These are phyloP conservation scores for Ptilodon capucinus DNA, from an alignment of 2,888 invertebrate species.

Conservation along the genomic window DNA sequence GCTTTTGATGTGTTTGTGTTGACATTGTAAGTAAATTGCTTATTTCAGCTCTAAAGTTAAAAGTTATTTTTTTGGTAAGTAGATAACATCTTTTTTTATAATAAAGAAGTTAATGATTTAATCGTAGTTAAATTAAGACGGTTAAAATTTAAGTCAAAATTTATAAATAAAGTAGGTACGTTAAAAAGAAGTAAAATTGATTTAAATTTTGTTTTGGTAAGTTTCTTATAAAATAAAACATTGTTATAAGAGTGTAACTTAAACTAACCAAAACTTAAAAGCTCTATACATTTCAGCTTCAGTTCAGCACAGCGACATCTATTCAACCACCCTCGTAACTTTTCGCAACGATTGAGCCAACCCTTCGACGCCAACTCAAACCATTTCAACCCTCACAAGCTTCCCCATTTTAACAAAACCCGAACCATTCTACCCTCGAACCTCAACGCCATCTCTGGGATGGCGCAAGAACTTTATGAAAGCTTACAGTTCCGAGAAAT, in stretches of 20 bases:
- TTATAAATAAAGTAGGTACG: too few species aligned
- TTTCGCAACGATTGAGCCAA: conserved; percentile 26
- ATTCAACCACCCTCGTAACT: conserved; percentile 22
- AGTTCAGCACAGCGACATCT: conserved; percentile 49
- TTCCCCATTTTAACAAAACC: conserved; percentile 32
- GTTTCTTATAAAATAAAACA: too few species aligned
- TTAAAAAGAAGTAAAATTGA: too few species aligned
- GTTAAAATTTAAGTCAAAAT: too few species aligned
- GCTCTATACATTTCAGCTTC: background rate
- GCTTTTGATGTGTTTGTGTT: conserved; percentile 26
- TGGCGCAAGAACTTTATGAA: conserved; percentile 62
- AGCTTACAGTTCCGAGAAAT: conserved; percentile 61
- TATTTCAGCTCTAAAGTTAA: background rate
- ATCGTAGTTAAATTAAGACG: too few species aligned
- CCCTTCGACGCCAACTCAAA: conserved; percentile 33
- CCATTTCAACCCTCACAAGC: conserved; percentile 43
- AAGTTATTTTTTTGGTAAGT: too few species aligned
- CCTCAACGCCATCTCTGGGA: conserved; percentile 69
- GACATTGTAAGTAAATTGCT: conserved; percentile 1
- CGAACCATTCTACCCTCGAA: conserved; percentile 41
- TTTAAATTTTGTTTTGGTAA: too few species aligned
- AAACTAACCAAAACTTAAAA: too few species aligned
- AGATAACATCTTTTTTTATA: too few species aligned
- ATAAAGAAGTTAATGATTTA: too few species aligned
- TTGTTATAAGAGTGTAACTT: too few species aligned